Conservation (phyloP, 30 jellyfish, hydroid and myxozoan species). For the Morbakka virulenta region DNA sequence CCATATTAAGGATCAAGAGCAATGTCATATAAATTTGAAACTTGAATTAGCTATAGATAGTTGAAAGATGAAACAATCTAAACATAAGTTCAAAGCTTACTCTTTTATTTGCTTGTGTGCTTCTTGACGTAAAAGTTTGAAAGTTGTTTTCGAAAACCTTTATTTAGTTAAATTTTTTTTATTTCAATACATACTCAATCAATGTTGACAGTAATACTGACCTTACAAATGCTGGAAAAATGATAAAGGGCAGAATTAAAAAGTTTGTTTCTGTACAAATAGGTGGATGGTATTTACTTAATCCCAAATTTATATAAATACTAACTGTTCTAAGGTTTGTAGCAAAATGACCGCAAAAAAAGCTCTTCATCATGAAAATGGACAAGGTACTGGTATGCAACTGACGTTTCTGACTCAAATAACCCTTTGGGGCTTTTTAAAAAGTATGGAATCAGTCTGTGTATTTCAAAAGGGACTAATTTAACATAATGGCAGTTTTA, state of each 20-base stretch:
- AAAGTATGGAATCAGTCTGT: conserved; percentile 44
- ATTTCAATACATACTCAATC: too few relatives aligned
- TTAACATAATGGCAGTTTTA: conserved; percentile 35
- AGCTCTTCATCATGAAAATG: conserved; percentile 28
- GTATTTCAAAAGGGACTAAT: conserved; percentile 33
- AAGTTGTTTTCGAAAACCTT: background rate
- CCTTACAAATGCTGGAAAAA: conserved; percentile 10
- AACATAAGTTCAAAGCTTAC: background rate
- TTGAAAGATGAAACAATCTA: background rate
- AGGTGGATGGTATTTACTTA: conserved; percentile 32
- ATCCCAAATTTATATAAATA: conserved; percentile 24
- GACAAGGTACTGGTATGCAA: conserved; percentile 58
- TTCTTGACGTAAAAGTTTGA: conserved; percentile 31
- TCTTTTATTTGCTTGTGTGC: conserved; percentile 22
- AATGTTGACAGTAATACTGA: too few relatives aligned
- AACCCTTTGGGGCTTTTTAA: conserved; percentile 29
- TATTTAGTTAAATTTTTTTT: too few relatives aligned
- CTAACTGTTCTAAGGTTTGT: conserved; percentile 33
- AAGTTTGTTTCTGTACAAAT: conserved; percentile 39
- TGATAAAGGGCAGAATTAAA: conserved; percentile 4
- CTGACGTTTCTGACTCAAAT: conserved; percentile 12
- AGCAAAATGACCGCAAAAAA: conserved; percentile 9
- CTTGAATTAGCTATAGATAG: background rate
- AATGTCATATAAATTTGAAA: conserved; percentile 8
- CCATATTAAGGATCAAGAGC: background rate